Conservation (phyloP, 1,140 invertebrate species). For the Sitophilus oryzae region DNA sequence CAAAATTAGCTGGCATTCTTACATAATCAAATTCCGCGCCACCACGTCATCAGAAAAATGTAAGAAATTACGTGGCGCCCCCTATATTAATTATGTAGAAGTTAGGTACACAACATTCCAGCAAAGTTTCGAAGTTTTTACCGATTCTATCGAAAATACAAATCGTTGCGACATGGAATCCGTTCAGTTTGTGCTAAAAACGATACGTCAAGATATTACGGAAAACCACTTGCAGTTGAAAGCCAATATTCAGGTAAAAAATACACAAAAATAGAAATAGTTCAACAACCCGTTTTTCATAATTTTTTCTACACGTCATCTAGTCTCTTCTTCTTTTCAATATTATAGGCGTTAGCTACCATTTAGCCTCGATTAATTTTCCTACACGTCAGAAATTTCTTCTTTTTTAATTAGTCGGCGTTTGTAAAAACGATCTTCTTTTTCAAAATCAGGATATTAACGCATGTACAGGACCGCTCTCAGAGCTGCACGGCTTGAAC, state of each 20-base stretch:
- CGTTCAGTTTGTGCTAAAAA: constrained; percentile 33
- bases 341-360: background rate
- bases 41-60: background rate
- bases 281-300: constrained; percentile 3
- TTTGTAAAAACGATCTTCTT: background rate
- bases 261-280: constrained; percentile 3
- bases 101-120: background rate
- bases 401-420: background rate
- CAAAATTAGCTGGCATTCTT: too few relatives aligned
- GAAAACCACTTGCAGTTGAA: constrained; percentile 67
- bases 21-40: background rate
- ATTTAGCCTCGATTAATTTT: too few relatives aligned
- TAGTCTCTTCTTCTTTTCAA: background rate
- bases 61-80: background rate
- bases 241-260: constrained; percentile 67
- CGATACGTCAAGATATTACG: constrained; percentile 55
- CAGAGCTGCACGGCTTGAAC: constrained; percentile 64
- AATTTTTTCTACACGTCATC: background rate
- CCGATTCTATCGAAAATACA: background rate
- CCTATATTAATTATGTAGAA: background rate
- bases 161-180: constrained; percentile 34
- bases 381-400: background rate
- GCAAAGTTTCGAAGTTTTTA: background rate
- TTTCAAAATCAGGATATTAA: constrained; percentile 55
- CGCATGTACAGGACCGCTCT: constrained; percentile 59